Evolutionary conservation across 2,888 invertebrate genomes (phyloP).

Genomic region (Drosophila stalkeri): DNA sequence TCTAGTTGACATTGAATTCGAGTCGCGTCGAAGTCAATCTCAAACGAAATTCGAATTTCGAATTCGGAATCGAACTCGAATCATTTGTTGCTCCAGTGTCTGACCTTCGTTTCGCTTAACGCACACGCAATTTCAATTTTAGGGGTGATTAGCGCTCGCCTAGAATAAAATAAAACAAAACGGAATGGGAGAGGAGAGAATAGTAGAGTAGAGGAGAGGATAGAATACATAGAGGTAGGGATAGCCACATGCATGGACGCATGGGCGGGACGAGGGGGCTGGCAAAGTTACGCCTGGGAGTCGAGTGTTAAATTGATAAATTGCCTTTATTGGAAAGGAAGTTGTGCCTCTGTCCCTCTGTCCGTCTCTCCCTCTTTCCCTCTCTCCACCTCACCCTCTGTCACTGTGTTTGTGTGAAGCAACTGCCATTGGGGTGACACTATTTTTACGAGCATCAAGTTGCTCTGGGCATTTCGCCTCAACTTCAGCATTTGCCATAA

Average conservation of each 20-base stretch:
- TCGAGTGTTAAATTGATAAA: conserved; percentile 78
- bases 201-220: background rate
- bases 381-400: too few species aligned
- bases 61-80: conserved; percentile 20
- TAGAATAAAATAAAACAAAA: conserved; percentile 22
- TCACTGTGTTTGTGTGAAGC: background rate
- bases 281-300: conserved; percentile 47
- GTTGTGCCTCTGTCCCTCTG: conserved; percentile 46
- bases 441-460: conserved; percentile 61
- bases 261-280: background rate
- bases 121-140: conserved; percentile 67
- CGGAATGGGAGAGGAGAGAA: background rate
- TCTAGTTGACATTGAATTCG: background rate
- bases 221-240: conserved; percentile 28
- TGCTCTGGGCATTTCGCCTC: conserved; percentile 27
- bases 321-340: conserved; percentile 77
- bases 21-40: background rate
- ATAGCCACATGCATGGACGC: conserved; percentile 6
- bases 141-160: conserved; percentile 72
- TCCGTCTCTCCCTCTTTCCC: background rate
- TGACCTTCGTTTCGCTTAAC: conserved; percentile 69
- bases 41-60: conserved; percentile 13
- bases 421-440: conserved; percentile 33
- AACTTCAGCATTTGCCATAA: conserved; percentile 25
- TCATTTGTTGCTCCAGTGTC: conserved; percentile 41